Percentiles rank a stretch among this genome's conserved stretches.
phyloP scores from a whole-genome alignment of 2,113 vertebrate species.

The Macquaria ambigua region DNA sequence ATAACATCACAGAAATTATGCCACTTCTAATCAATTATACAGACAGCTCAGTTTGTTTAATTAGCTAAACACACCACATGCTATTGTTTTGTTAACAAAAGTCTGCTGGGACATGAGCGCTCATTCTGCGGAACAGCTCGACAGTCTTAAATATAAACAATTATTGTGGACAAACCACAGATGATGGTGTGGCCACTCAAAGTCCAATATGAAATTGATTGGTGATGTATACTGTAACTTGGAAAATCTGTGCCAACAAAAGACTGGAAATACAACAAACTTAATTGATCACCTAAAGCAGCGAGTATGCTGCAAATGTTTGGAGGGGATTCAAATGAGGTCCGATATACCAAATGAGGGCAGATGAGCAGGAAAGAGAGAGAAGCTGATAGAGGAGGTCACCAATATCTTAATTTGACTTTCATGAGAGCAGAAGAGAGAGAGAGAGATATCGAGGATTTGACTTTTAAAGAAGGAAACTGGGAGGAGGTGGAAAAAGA shows the following conservation, averaged over 20 bases:
- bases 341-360: background rate
- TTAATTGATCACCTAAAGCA: background rate
- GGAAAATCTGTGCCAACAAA: background rate
- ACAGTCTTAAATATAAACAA: background rate
- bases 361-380: background rate
- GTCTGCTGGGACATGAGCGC: background rate
- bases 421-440: conserved; percentile 43
- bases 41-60: background rate
- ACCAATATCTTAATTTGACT: conserved; percentile 51
- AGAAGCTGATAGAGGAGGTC: conserved; percentile 11
- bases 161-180: background rate
- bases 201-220: background rate
- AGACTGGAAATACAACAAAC: background rate
- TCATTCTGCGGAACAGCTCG: no score
- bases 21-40: background rate
- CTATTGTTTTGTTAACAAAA: background rate
- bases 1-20: background rate
- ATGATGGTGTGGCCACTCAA: background rate
- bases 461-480: conserved; percentile 47
- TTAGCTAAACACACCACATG: background rate
- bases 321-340: background rate
- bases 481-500: conserved; percentile 24
- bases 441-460: conserved; percentile 21
- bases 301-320: background rate
- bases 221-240: no score